Conservation (phyloP, 2,113 vertebrate species). For the Protobothrops flavoviridis region DNA sequence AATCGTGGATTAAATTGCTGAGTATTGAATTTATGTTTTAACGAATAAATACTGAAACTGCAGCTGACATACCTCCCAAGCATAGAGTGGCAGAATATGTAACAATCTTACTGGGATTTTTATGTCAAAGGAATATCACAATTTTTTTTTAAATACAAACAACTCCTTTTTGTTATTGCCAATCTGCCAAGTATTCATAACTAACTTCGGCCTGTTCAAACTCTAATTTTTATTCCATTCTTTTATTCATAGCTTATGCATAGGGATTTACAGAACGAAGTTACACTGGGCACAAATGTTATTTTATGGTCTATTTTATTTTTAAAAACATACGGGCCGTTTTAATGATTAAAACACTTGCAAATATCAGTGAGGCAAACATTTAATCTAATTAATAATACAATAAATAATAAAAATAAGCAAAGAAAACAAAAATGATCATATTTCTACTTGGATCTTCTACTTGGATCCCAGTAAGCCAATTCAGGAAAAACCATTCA, state of each 20-base stretch:
- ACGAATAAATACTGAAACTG: background rate
- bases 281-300: background rate
- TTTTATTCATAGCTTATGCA: background rate
- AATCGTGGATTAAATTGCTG: background rate
- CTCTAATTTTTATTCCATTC: background rate
- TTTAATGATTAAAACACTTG: background rate
- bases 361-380: background rate
- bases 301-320: background rate
- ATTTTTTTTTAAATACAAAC: background rate
- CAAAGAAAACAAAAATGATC: background rate
- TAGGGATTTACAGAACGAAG: background rate
- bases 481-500: background rate
- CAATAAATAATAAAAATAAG: background rate
- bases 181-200: background rate
- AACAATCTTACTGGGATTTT: background rate
- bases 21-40: background rate
- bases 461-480: background rate
- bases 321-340: background rate
- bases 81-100: background rate
- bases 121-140: background rate
- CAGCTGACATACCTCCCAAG: background rate
- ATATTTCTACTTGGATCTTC: background rate
- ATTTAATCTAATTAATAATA: background rate
- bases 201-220: background rate
- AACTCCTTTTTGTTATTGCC: background rate